Conservation (phyloP, 1,140 invertebrate genomes). For the Nautilus pompilius region DNA sequence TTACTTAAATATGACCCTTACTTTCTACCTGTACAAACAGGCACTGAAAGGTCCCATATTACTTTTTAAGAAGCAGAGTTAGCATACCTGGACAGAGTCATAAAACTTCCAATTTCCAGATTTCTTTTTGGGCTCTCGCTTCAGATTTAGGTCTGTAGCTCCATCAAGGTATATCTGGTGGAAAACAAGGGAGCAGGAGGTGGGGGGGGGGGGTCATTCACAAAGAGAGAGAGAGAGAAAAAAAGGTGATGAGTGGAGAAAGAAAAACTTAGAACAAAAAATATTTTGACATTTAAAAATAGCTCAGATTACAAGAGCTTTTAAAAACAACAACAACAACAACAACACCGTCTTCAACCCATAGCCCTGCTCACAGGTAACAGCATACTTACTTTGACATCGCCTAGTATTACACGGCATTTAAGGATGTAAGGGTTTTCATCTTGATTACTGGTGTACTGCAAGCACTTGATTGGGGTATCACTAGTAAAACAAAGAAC, state of each 20-base stretch:
- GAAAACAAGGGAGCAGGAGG: conserved; percentile 1
- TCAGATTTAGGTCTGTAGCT: conserved; percentile 25
- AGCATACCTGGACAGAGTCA: conserved; percentile 42
- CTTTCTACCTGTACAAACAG: too few species aligned
- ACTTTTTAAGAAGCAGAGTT: too few species aligned
- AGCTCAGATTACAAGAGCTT: too few species aligned
- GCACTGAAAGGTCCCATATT: too few species aligned
- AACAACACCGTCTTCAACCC: not conserved
- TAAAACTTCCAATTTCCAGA: conserved; percentile 32
- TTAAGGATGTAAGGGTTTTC: conserved; percentile 30
- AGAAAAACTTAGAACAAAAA: too few species aligned
- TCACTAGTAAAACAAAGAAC: conserved; percentile 30
- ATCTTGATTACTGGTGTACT: conserved; percentile 18
- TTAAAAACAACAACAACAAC: not conserved
- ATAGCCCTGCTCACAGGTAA: too few species aligned
- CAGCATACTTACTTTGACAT: conserved; percentile 26
- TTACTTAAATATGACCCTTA: too few species aligned
- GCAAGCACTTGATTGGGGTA: conserved; percentile 36
- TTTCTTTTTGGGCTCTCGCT: conserved; percentile 37
- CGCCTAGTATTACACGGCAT: conserved; percentile 36
- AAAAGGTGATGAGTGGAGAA: not conserved
- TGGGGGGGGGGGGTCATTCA: not conserved
- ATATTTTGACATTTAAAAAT: too few species aligned
- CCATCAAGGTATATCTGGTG: conserved; percentile 30
- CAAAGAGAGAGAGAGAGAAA: not conserved